Base-by-base conservation (phyloP, 2,888 invertebrate genomes). In the Drosophila cognata region DNA sequence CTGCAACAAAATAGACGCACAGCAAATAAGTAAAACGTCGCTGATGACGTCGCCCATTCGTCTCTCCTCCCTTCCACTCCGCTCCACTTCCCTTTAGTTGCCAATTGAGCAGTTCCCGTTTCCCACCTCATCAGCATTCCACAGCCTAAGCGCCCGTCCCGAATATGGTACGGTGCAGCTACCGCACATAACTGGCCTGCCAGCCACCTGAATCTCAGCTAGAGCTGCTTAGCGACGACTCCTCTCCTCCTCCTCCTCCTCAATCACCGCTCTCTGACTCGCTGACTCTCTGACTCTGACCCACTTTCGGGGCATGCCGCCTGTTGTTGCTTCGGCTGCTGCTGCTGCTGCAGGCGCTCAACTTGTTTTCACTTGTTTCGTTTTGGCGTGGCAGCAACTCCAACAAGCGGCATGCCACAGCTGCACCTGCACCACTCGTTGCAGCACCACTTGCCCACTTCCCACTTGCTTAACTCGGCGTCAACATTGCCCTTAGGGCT, bases 331-430 rank as follows among this genome's bases (percentile, higher is more conserved):
- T 51, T 11, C 13, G 29, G 51, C 13, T n/a, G 31, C 29, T 50
- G 36, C 21, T 41, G 7, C n/a, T 52, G 68, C 71, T 77, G 67
- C 77, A 79, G 77, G 74, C 71, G 79, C 73, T 82, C 75, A 82
- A 89, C 83, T 89, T 89, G 89, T 89, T 88, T 81, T 87, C 84
- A 85, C 84, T 85, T 85, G 84, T 83, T 88, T 86, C 86, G 81
- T 73, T 88, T 88, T 71, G 75, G 76, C 76, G 79, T 78, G 74
- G 77, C 65, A 72, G 56, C 58, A 66, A 58, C 68, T 35, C 35
- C 64, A 56, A 33, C 53, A 28, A 65, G 55, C 63, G 53, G 36
- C 46, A 41, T 67, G 63, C 63, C 46, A 87, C 80, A 76, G 61
- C 68, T 69, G 78, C 74, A 68, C 67, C 56, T 50, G 50, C 28